phyloP scores from a whole-genome alignment of 2,888 invertebrate genomes.

The Parnassius apollo region DNA sequence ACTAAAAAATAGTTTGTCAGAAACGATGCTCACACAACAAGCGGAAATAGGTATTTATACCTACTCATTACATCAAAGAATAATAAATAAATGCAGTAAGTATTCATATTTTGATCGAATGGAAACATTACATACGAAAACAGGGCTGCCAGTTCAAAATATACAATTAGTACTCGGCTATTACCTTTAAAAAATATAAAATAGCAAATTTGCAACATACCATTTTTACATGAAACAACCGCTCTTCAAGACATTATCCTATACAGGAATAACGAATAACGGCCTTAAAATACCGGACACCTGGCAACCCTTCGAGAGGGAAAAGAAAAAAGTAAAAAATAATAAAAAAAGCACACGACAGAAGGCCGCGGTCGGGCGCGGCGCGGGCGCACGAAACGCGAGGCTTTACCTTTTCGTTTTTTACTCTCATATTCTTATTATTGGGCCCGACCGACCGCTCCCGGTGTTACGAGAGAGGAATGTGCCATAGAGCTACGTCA shows the following conservation, averaged over 20 bases:
- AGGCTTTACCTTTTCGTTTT: conserved; percentile 74
- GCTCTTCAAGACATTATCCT: conserved; percentile 13
- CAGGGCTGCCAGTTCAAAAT: conserved; percentile 47
- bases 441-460: conserved; percentile 71
- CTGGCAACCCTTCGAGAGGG: conserved; percentile 38
- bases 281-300: conserved; percentile 53
- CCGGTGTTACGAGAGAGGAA: conserved; percentile 80
- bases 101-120: conserved; percentile 57
- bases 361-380: conserved; percentile 46
- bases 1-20: too few relatives aligned
- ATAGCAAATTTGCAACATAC: conserved; percentile 17
- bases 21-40: too few relatives aligned
- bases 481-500: conserved; percentile 61
- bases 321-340: conserved; percentile 35
- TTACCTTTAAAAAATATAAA: conserved; percentile 16
- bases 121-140: conserved; percentile 71
- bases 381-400: conserved; percentile 62
- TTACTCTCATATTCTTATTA: conserved; percentile 77
- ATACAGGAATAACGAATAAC: conserved; percentile 41
- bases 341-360: conserved; percentile 45
- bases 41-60: too few relatives aligned
- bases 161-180: conserved; percentile 39
- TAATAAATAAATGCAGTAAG: too few relatives aligned
- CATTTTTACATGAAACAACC: conserved; percentile 21
- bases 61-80: too few relatives aligned